These are phyloP conservation scores for Physella acuta DNA, from an alignment of 1,140 invertebrate genomes.

Conservation along the genomic window DNA sequence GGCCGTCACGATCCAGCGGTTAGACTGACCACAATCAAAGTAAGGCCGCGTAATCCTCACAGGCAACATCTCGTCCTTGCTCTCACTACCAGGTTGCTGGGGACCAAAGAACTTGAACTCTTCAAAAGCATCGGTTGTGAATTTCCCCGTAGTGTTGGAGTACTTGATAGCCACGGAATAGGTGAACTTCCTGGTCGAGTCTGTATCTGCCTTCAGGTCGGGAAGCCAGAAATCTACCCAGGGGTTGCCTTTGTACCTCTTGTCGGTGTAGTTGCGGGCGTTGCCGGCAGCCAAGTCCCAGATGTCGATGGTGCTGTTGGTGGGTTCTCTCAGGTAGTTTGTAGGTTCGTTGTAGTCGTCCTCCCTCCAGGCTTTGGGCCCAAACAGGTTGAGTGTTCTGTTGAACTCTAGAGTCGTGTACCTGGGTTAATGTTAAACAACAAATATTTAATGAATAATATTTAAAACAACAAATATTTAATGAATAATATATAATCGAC, in stretches of 20 bases:
- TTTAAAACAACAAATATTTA: no score
- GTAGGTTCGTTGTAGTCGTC: conserved; percentile 61
- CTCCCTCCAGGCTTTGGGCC: conserved; percentile 77
- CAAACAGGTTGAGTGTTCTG: conserved; percentile 92
- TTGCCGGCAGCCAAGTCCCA: conserved; percentile 60
- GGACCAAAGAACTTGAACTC: conserved; percentile 57
- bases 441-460: background rate
- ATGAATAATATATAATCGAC: no score
- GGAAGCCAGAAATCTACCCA: conserved; percentile 79
- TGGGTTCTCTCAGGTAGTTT: conserved; percentile 60
- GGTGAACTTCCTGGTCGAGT: conserved; percentile 84
- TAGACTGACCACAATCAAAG: conserved; percentile 92
- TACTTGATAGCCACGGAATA: conserved; percentile 76
- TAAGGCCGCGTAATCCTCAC: conserved; percentile 93
- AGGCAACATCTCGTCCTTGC: conserved; percentile 72
- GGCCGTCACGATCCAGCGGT: conserved; percentile 93
- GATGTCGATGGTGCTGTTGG: conserved; percentile 57
- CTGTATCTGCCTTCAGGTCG: conserved; percentile 74
- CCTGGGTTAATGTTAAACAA: conserved; percentile 3
- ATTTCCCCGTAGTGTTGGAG: conserved; percentile 78
- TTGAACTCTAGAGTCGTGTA: conserved; percentile 92
- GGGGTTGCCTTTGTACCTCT: conserved; percentile 89
- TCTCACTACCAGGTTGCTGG: conserved; percentile 53
- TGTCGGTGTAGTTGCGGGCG: conserved; percentile 85
- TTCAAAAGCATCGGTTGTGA: conserved; percentile 6